phyloP scores from a whole-genome alignment of 1,140 invertebrate genomes.

The Papilio machaon region DNA sequence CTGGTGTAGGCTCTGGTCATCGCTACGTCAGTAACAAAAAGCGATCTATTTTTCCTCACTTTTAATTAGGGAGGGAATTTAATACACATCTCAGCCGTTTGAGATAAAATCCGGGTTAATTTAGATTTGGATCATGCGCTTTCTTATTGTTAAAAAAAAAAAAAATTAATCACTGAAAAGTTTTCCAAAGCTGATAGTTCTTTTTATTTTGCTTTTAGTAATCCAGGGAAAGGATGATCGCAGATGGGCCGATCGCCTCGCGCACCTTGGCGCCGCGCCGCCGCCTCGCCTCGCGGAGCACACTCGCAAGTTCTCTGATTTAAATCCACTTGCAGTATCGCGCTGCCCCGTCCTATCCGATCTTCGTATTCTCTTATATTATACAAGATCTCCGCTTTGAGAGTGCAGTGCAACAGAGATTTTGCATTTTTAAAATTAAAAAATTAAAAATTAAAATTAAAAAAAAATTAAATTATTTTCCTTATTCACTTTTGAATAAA shows the following conservation, averaged over 20 bases:
- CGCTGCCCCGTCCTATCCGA: constrained; percentile 4
- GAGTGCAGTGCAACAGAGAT: constrained; percentile 8
- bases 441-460: too few species aligned
- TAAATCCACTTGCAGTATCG: constrained; percentile 7
- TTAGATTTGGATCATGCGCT: background rate
- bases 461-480: too few species aligned
- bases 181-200: too few species aligned
- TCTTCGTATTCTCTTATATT: background rate
- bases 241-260: background rate
- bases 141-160: too few species aligned
- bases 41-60: too few species aligned
- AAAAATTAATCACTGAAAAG: background rate
- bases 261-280: background rate
- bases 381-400: constrained; percentile 2
- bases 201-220: too few species aligned
- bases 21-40: too few species aligned
- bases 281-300: background rate
- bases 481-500: background rate
- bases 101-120: background rate
- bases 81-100: background rate
- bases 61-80: too few species aligned
- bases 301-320: constrained; percentile 10
- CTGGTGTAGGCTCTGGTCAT: background rate
- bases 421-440: background rate
- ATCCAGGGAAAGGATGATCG: too few species aligned